Base-by-base conservation (phyloP, 2,113 vertebrate species). In the Asarcornis scutulata region DNA sequence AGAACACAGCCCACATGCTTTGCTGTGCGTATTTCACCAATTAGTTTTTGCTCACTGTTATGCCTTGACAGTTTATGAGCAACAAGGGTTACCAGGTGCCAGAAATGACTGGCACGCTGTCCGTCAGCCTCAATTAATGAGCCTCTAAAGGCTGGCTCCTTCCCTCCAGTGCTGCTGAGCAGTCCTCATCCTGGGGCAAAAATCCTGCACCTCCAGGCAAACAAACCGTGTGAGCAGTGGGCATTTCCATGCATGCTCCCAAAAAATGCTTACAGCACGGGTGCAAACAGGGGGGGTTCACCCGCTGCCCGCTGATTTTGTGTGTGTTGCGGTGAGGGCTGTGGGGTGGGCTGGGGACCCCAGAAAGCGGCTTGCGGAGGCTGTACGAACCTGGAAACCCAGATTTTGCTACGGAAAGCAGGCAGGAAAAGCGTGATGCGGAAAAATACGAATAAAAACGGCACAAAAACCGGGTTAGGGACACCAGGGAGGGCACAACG, bases 291-390 rank as follows among this genome's bases (percentile, higher is more conserved):
- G 22, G 26, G 7, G 13, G 34, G 13, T 32, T 27, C 22, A 79
- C 52, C 12, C 13, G 14, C 5, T 31, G 20, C 0, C 1, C 0
- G 1, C 8, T 25, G 11, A 50, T 7, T 21, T 17, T 68, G 2
- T 44, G 40, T 10, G 4, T 9, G 8, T 7, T 31, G 2, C 1
- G 12, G 3, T 9, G 14, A 31, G 48, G 63, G 7, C 32, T 3
- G 25, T 9, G 1, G 8, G 5, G 46, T 48, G 2, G 31, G 40
- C 9, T 23, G 11, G 7, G 23, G 11, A 8, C 14, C 25, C 20
- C 6, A 56, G 29, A 4, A 26, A 48, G 25, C 1, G 6, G 12
- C 29, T 2, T 6, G 26, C 31, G 22, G 34, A 52, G 36, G 9
- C 34, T 1, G 11, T 17, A 25, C 2, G 20, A 32, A 40, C 38